These are phyloP conservation scores for Oegoconia quadripuncta DNA, from an alignment of 2,888 invertebrate genomes.

Conservation along the genomic window DNA sequence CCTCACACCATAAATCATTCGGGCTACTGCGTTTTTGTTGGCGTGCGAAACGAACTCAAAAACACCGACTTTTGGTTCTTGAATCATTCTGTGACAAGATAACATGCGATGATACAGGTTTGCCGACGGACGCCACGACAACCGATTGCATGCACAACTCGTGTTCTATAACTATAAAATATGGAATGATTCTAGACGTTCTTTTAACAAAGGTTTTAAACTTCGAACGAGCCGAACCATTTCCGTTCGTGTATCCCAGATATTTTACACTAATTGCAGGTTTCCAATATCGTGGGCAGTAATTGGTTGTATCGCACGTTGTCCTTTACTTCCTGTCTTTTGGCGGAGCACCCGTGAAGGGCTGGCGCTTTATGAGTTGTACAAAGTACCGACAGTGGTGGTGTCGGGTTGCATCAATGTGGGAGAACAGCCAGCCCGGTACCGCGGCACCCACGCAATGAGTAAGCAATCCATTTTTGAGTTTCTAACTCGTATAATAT, in stretches of 20 bases:
- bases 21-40: constrained; percentile 49
- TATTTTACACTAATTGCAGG: constrained; percentile 74
- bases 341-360: constrained; percentile 46
- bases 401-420: constrained; percentile 65
- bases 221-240: constrained; percentile 25
- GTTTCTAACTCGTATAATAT: no score
- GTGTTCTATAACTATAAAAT: no score
- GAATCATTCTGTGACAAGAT: constrained; percentile 25
- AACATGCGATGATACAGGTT: constrained; percentile 21
- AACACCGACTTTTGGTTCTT: constrained; percentile 15
- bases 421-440: constrained; percentile 45
- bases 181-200: no score
- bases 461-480: constrained; percentile 25
- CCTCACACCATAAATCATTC: constrained; percentile 67
- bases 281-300: constrained; percentile 74
- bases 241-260: constrained; percentile 61
- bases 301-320: constrained; percentile 70
- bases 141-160: no score
- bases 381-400: constrained; percentile 53
- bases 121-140: no score
- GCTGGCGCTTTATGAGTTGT: constrained; percentile 41
- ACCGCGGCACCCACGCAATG: constrained; percentile 47
- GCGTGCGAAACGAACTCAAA: constrained; percentile 18
- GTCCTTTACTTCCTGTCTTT: constrained; percentile 75
- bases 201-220: no score